Base-by-base conservation (phyloP, 2,797 vertebrate genomes). In the Alcedo quadribrachys region DNA sequence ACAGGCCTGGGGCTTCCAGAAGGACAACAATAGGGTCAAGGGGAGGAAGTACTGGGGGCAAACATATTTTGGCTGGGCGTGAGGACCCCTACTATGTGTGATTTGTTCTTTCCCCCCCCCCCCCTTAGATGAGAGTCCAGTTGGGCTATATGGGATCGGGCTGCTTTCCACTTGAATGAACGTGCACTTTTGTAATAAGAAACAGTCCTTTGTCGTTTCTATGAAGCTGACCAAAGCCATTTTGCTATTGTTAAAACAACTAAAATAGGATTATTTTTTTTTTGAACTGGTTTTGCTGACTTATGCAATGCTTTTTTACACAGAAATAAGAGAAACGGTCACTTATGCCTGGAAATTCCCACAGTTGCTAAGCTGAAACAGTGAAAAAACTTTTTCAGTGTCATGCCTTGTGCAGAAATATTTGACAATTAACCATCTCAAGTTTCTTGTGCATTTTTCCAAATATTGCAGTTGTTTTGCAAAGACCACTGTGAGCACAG, bases 381-480 rank as follows among this genome's bases (percentile, higher is more conserved):
- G 19, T 75, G 15, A n/a, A 71, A 89, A 79, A 84, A 69, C 43
- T 81, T 92, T 92, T 78, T 45, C 55, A 80, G 28, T 75, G 43
- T 85, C 86, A 89, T 71, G 79, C 88, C 58, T 94, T 46, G 51
- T 66, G 50, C 66, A 87, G 75, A 93, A 90, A 87, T 81, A 87
- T 90, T 90, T 81, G 60, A 92, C 81, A 94, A 88, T 94, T 91
- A 80, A 66, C 6, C 2, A n/a, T 55, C 66, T 94, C 3, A 0
- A 71, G 68, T 94, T 94, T 87, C 91, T 82, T 42, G 22, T 19
- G 76, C 78, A 73, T 90, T 93, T 96, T 85, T 74, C 58, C 82
- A 87, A 85, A 81, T 89, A 94, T 91, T 94, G 88, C 95, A 85
- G 73, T 95, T 93, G 85, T 91, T 94, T 96, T 81, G 53, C 3